A percentile compares a stretch with the other conserved stretches of the same genome.
These are phyloP conservation scores for Laspeyria flexula DNA, from an alignment of 2,888 invertebrate species.

Conservation along the genomic window DNA sequence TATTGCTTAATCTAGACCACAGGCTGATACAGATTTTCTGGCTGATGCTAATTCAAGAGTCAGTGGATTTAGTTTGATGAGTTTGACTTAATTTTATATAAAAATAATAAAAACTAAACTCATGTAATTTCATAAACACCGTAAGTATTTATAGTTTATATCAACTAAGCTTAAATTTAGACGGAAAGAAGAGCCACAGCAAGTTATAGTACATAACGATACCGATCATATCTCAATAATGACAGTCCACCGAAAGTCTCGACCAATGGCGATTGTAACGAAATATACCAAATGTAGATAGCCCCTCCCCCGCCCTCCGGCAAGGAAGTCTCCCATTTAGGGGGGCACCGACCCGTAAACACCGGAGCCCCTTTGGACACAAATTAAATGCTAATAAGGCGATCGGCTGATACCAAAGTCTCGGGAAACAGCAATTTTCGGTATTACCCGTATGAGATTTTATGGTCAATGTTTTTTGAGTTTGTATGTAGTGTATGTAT, in stretches of 20 bases:
- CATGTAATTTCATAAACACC: no score
- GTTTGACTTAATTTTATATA: no score
- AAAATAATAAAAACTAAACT: no score
- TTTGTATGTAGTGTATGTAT: conserved; percentile 5
- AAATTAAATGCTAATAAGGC: conserved; percentile 84
- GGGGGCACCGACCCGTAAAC: conserved; percentile 82
- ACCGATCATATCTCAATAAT: conserved; percentile 43
- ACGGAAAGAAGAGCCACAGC: conserved; percentile 1
- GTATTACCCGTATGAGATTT: conserved; percentile 52
- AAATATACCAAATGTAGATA: conserved; percentile 61
- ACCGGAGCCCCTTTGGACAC: conserved; percentile 71
- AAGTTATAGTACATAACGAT: conserved; percentile 16
- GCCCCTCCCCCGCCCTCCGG: conserved; percentile 70
- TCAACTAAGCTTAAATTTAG: no score
- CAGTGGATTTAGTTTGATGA: no score
- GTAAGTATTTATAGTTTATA: no score
- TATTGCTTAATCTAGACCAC: no score
- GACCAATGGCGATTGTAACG: conserved; percentile 60
- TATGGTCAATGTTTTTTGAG: conserved; percentile 29
- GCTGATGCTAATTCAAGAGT: no score
- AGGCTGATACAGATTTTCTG: no score
- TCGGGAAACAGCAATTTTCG: conserved; percentile 45
- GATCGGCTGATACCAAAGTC: conserved; percentile 65
- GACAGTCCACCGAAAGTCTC: conserved; percentile 49
- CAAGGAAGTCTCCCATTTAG: conserved; percentile 82